Percentiles rank a stretch among this genome's conserved stretches.
These are phyloP conservation scores for Pampusana beccarii DNA, from an alignment of 2,113 vertebrate genomes.

Conservation along the genomic window DNA sequence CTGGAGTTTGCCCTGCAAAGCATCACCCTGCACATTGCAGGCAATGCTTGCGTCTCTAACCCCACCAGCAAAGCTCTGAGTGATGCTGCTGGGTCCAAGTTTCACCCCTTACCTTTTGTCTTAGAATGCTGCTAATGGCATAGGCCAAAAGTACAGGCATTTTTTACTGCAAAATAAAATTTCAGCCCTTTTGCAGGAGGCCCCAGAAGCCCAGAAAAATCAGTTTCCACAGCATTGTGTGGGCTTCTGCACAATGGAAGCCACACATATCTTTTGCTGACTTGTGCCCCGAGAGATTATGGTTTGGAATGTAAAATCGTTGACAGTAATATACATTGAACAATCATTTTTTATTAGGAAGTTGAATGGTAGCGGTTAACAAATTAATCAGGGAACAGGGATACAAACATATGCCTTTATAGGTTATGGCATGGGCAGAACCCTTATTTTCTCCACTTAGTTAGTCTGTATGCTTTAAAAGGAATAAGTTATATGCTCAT, in stretches of 20 bases:
- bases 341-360: constrained; percentile 44
- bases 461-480: neutral
- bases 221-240: neutral
- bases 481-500: constrained; percentile 61
- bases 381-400: constrained; percentile 22
- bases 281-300: constrained; percentile 11
- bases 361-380: constrained; percentile 8
- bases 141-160: neutral
- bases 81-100: neutral
- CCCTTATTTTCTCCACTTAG: constrained; percentile 8
- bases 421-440: neutral
- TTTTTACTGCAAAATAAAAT: neutral
- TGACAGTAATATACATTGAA: constrained; percentile 29
- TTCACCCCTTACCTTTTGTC: neutral
- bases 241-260: neutral
- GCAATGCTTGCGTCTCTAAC: accelerated
- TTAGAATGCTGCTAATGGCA: neutral
- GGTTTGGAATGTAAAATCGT: constrained; percentile 44
- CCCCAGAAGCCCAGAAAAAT: neutral
- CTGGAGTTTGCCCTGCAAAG: neutral
- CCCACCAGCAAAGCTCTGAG: neutral
- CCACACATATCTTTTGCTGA: constrained; percentile 23
- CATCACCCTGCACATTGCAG: neutral
- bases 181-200: neutral
- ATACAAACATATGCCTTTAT: neutral